Base-by-base conservation (phyloP, 2,888 invertebrate genomes). In the Synergus umbraculus region DNA sequence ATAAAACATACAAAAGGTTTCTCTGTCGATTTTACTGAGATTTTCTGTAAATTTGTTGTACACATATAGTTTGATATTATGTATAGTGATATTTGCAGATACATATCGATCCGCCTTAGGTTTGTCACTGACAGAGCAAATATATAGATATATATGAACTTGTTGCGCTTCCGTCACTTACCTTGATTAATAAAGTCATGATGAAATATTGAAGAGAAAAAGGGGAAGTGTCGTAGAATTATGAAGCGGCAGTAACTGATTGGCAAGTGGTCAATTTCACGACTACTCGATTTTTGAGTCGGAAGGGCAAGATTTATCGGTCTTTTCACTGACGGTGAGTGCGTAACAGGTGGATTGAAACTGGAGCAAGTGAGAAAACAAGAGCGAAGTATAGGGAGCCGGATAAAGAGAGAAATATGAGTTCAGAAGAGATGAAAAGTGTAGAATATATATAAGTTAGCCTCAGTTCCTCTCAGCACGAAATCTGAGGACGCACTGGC, bases 401-500 rank as follows among this genome's bases (percentile, higher is more conserved):
- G 41, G 10, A 65, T 58, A 43, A 79, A 76, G 43, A n/a, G 65
- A 65, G 41, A 65, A 10, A 65, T 18, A 37, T 10, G n/a, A 65
- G 43, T n/a, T 15, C 43, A 49, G 58, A 44, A 76, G 49, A 63
- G 41, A 69, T 49, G 69, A 67, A 69, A 58, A 41, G 22, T 46
- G 41, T 43, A 43, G 63, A 18, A 77, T 76, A 66, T 76, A 66
- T 64, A 64, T 63, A 60, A 54, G 65, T 65, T 64, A 15, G 49
- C 49, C 58, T 54, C 49, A 29, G 54, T 49, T 83, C 88, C 88
- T 89, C 82, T 86, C 89, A 76, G 87, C 80, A 81, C 84, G 87
- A 90, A 88, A 89, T 88, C 90, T 86, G 87, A 82, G 81, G 83
- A 88, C 87, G 83, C 87, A 91, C 90, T 90, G 89, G 82, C 80